Percentiles rank a stretch among this genome's conserved stretches.
Evolutionary conservation across 2,888 invertebrate species (phyloP).

Genomic region (Orchesellides sinensis): DNA sequence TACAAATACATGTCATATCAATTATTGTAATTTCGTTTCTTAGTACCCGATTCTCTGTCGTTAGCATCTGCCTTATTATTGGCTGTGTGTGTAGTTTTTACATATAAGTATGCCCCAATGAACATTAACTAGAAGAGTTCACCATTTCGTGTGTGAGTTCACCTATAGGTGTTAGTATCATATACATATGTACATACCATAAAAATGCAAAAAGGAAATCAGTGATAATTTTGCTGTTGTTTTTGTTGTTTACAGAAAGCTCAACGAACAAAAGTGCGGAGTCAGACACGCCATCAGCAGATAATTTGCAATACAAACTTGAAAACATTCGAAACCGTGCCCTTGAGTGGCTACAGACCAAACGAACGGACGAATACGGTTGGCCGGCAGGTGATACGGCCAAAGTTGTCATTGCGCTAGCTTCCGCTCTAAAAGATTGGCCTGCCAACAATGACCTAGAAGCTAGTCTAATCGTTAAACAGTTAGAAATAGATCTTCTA

Average conservation of each 20-base stretch:
- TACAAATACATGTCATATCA: too few relatives aligned
- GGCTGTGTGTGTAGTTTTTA: too few relatives aligned
- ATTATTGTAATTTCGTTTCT: too few relatives aligned
- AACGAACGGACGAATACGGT: slow-evolving; percentile 81
- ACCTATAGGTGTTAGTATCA: too few relatives aligned
- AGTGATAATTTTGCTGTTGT: background rate
- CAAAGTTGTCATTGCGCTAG: slow-evolving; percentile 87
- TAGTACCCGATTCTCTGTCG: too few relatives aligned
- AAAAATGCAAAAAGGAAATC: too few relatives aligned
- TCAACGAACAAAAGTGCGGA: slow-evolving; percentile 68
- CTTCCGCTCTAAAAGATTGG: slow-evolving; percentile 78
- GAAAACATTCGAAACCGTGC: slow-evolving; percentile 79
- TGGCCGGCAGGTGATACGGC: slow-evolving; percentile 86
- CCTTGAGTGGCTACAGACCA: slow-evolving; percentile 84
- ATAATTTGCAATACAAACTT: slow-evolving; percentile 68
- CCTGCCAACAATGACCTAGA: slow-evolving; percentile 81
- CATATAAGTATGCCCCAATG: too few relatives aligned
- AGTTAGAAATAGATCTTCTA: slow-evolving; percentile 91
- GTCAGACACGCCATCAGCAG: slow-evolving; percentile 63
- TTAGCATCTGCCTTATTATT: too few relatives aligned
- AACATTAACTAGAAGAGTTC: too few relatives aligned
- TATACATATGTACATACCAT: too few relatives aligned
- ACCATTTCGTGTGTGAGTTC: too few relatives aligned
- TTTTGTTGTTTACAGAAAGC: slow-evolving; percentile 61
- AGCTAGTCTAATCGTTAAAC: slow-evolving; percentile 88